phyloP scores from a whole-genome alignment of 2,888 invertebrate genomes.

The Eumerus sabulonum region DNA sequence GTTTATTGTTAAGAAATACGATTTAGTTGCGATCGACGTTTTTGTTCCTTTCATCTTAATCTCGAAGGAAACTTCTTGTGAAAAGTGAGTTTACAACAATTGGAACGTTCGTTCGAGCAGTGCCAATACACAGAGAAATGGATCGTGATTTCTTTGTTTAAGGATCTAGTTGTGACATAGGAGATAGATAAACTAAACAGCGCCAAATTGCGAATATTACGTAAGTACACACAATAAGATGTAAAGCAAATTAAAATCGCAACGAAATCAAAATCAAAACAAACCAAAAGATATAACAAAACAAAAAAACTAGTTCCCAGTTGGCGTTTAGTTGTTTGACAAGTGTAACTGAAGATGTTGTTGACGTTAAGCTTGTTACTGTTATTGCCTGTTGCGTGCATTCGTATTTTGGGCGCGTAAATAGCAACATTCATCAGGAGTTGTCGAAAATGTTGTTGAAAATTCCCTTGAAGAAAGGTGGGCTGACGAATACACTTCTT shows the following conservation, averaged over 20 bases:
- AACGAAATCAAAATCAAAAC: constrained; percentile 40
- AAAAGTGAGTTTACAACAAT: too few relatives aligned
- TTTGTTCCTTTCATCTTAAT: constrained; percentile 11
- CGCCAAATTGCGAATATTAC: constrained; percentile 59
- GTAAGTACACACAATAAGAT: constrained; percentile 62
- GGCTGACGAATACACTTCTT: constrained; percentile 25
- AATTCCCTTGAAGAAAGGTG: constrained; percentile 18
- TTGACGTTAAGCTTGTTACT: constrained; percentile 51
- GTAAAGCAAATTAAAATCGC: constrained; percentile 59
- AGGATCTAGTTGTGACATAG: constrained; percentile 37
- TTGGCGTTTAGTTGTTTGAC: constrained; percentile 53
- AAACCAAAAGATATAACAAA: neutral
- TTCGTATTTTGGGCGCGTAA: constrained; percentile 57
- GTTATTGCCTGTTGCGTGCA: too few relatives aligned
- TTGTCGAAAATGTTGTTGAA: constrained; percentile 38
- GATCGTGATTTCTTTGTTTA: constrained; percentile 49
- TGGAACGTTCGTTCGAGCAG: too few relatives aligned
- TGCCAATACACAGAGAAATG: constrained; percentile 19
- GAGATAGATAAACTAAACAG: constrained; percentile 15
- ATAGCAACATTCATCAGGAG: constrained; percentile 7
- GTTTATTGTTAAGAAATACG: constrained; percentile 57
- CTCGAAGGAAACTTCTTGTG: too few relatives aligned
- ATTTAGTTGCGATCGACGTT: neutral
- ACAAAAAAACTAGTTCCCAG: constrained; percentile 54
- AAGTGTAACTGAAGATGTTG: constrained; percentile 57